Conservation (phyloP, 2,113 vertebrate species). For the Gobiocypris rarus region DNA sequence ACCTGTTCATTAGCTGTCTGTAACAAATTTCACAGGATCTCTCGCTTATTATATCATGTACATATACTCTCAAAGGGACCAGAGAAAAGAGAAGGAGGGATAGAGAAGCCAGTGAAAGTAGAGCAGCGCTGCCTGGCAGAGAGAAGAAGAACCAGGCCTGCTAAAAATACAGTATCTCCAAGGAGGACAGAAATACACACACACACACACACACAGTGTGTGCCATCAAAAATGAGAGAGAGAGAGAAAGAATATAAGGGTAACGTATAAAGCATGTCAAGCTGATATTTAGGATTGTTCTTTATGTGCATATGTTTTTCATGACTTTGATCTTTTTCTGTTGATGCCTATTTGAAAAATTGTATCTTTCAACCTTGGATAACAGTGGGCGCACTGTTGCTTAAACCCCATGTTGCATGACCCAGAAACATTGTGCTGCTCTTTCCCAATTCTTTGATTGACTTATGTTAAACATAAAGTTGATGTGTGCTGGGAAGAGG, state of each 20-base stretch:
- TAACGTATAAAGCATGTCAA: neutral
- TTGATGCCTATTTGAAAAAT: neutral
- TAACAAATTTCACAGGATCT: neutral
- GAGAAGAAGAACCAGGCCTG: conserved; percentile 72
- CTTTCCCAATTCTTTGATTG: neutral
- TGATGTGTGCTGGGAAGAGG: neutral
- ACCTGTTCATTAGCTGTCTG: neutral
- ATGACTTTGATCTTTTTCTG: neutral
- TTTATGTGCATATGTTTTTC: neutral
- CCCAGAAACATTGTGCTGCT: conserved; percentile 5
- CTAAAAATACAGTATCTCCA: conserved; percentile 81
- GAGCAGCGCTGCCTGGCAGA: conserved; percentile 75
- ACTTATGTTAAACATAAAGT: neutral
- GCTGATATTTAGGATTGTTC: neutral
- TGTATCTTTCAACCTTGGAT: neutral
- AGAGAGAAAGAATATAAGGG: neutral
- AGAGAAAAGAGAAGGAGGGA: conserved; percentile 50
- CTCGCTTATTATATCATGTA: neutral
- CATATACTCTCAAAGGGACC: conserved; percentile 27
- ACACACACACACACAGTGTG: conserved; percentile 57
- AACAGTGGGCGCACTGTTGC: neutral
- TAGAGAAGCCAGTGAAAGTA: conserved; percentile 76
- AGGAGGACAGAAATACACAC: conserved; percentile 79
- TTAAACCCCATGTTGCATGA: neutral
- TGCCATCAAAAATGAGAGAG: conserved; percentile 25